A percentile compares a stretch with the other conserved stretches of the same genome.
Evolutionary conservation across 2,888 invertebrate genomes (phyloP).

Genomic region (Xanthia togata): DNA sequence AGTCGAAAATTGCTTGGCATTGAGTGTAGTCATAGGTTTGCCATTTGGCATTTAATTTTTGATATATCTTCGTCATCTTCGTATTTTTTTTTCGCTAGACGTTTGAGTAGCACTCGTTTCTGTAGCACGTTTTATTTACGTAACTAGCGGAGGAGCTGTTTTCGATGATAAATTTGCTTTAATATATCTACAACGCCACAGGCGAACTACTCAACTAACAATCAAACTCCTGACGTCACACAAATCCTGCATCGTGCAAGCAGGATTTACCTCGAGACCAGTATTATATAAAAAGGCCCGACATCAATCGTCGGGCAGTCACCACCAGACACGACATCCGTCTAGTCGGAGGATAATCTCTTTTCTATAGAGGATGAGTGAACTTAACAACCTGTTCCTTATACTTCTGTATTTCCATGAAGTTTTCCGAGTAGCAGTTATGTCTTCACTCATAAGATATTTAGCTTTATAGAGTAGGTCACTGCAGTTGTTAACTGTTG

Average conservation of each 20-base stretch:
- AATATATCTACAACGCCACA: too few relatives aligned
- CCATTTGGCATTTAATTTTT: neutral
- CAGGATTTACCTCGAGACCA: too few relatives aligned
- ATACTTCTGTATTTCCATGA: neutral
- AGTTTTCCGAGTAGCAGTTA: neutral
- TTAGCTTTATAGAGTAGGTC: neutral
- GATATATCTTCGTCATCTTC: neutral
- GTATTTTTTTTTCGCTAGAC: neutral
- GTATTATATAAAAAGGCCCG: too few relatives aligned
- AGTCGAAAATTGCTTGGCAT: neutral
- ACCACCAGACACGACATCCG: too few relatives aligned
- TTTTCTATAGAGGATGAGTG: too few relatives aligned
- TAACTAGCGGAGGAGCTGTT: neutral
- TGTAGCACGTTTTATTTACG: too few relatives aligned
- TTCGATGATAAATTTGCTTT: neutral
- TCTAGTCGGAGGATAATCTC: too few relatives aligned
- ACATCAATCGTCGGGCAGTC: too few relatives aligned
- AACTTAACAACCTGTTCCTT: too few relatives aligned
- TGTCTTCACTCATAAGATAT: neutral
- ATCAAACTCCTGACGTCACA: too few relatives aligned
- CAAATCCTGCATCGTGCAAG: too few relatives aligned
- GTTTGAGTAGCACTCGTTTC: neutral
- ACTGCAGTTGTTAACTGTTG: neutral
- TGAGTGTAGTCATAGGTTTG: neutral
- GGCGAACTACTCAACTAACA: too few relatives aligned